A percentile compares a stretch with the other conserved stretches of the same genome.
Conservation (phyloP, 2,888 invertebrate species). For the Microctonus aethiopoides region DNA sequence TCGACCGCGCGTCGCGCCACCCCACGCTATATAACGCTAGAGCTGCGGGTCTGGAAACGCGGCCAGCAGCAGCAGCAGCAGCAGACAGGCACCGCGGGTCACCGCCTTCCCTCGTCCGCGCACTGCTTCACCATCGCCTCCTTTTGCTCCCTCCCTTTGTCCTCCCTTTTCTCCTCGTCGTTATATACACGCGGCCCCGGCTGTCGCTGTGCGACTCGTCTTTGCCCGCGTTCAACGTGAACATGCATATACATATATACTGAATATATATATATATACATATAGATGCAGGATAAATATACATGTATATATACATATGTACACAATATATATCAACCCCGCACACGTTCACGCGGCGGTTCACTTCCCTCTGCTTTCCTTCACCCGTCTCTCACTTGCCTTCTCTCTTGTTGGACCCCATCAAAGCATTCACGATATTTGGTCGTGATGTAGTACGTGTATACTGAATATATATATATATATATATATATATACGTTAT, state of each 20-base stretch:
- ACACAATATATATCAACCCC: constrained; percentile 20
- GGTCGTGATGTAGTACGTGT: no score
- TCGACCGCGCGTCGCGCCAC: constrained; percentile 40
- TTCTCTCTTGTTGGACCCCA: background rate
- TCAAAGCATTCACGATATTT: background rate
- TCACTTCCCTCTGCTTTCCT: background rate
- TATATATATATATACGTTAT: no score
- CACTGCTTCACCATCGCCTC: constrained; percentile 33
- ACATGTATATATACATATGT: background rate
- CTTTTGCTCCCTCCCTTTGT: constrained; percentile 3
- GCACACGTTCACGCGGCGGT: constrained; percentile 25
- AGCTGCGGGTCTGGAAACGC: constrained; percentile 57
- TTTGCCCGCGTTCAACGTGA: constrained; percentile 17
- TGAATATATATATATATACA: no score
- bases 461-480: no score
- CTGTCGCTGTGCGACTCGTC: constrained; percentile 14
- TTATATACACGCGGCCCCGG: constrained; percentile 13
- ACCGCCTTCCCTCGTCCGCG: constrained; percentile 58
- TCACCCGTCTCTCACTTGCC: background rate
- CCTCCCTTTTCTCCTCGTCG: constrained; percentile 10
- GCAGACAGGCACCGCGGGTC: constrained; percentile 66
- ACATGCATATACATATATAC: background rate
- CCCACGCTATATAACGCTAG: constrained; percentile 47
- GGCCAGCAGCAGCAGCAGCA: constrained; percentile 54
- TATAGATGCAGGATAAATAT: no score